These are phyloP conservation scores for Acleris laterana DNA, from an alignment of 2,888 invertebrate genomes.

Conservation along the genomic window DNA sequence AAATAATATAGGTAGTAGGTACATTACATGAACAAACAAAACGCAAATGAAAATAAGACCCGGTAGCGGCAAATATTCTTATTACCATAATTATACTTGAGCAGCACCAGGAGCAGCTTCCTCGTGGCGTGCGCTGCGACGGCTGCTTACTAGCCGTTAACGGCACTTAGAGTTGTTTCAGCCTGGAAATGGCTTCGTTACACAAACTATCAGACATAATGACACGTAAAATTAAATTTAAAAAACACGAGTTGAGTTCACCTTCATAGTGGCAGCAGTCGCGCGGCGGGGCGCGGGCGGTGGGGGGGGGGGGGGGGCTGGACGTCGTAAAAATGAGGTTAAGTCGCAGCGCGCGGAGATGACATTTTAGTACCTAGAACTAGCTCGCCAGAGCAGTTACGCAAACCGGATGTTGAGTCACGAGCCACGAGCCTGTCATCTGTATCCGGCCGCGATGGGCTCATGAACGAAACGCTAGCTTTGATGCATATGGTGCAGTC, in stretches of 20 bases:
- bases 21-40: too few relatives aligned
- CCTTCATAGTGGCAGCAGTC: background rate
- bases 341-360: constrained; percentile 5
- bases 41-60: background rate
- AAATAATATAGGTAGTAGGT: too few relatives aligned
- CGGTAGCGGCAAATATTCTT: background rate
- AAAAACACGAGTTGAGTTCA: constrained; percentile 15
- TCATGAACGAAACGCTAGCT: too few relatives aligned
- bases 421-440: too few relatives aligned
- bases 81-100: constrained; percentile 2
- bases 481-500: too few relatives aligned
- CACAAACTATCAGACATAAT: constrained; percentile 16
- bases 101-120: constrained; percentile 1
- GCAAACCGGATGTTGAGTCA: too few relatives aligned
- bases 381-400: too few relatives aligned
- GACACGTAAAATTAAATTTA: constrained; percentile 20
- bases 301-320: constrained; percentile 3
- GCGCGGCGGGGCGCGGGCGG: constrained; percentile 32
- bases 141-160: constrained; percentile 19
- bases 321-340: constrained; percentile 19
- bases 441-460: too few relatives aligned
- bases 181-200: constrained; percentile 16
- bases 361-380: constrained; percentile 2
- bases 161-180: constrained; percentile 9
- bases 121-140: background rate